Evolutionary conservation across 2,797 vertebrate species (phyloP).

Genomic region (Hapalemur alaotrensis): DNA sequence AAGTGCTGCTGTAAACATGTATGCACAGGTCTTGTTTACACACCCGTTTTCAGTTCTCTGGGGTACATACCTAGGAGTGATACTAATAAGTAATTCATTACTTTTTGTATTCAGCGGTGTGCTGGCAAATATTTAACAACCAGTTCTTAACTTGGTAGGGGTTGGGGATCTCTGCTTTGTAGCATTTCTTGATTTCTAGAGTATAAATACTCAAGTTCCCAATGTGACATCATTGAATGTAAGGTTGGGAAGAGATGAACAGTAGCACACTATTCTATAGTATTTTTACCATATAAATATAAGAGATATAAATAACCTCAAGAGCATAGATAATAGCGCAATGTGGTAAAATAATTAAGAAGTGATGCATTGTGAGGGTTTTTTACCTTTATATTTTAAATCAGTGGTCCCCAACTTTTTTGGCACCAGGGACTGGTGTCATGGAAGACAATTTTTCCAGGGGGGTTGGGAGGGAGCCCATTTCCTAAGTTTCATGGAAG

Average conservation of each 20-base stretch:
- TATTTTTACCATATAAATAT: background rate
- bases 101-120: background rate
- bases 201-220: background rate
- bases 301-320: background rate
- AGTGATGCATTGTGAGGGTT: background rate
- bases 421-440: too few species aligned
- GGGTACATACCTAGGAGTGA: background rate
- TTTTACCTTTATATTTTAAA: background rate
- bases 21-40: background rate
- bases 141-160: background rate
- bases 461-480: too few species aligned
- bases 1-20: background rate
- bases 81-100: background rate
- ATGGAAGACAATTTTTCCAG: too few species aligned
- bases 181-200: background rate
- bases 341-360: slow-evolving; percentile 6
- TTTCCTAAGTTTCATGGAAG: too few species aligned
- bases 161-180: background rate
- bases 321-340: background rate
- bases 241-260: background rate
- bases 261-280: background rate
- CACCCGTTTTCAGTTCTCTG: background rate
- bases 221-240: background rate
- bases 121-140: background rate
- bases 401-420: too few species aligned